phyloP scores from a whole-genome alignment of 2,113 vertebrate genomes.

The Ammodytes dubius region DNA sequence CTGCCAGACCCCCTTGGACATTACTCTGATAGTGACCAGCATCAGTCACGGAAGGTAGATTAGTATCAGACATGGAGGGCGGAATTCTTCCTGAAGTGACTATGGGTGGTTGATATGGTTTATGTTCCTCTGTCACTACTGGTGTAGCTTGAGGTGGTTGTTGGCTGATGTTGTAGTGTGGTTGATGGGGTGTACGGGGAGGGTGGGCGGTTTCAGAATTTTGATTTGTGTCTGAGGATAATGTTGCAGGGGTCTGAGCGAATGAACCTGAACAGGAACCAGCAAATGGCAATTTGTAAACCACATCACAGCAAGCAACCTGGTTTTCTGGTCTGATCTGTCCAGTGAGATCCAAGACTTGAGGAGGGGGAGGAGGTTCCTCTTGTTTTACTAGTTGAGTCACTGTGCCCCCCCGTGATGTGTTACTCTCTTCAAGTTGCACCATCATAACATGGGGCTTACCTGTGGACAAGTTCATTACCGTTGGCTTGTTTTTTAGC shows the following conservation, averaged over 20 bases:
- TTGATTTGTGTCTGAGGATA: slow-evolving; percentile 87
- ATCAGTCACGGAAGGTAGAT: slow-evolving; percentile 87
- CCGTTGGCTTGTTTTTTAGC: slow-evolving; percentile 89
- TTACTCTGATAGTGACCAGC: slow-evolving; percentile 88
- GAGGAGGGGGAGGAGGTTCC: slow-evolving; percentile 77
- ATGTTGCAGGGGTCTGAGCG: slow-evolving; percentile 86
- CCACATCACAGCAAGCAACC: slow-evolving; percentile 95
- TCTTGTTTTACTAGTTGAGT: slow-evolving; percentile 93
- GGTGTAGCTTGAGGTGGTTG: slow-evolving; percentile 83
- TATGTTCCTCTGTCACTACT: slow-evolving; percentile 86
- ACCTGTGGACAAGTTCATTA: slow-evolving; percentile 86
- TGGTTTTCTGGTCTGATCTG: slow-evolving; percentile 93
- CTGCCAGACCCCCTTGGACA: slow-evolving; percentile 88
- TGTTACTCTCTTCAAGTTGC: slow-evolving; percentile 90
- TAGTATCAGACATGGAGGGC: slow-evolving; percentile 96
- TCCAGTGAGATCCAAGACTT: slow-evolving; percentile 93
- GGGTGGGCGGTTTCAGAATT: slow-evolving; percentile 75
- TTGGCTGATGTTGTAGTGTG: slow-evolving; percentile 80
- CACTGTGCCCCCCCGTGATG: slow-evolving; percentile 83
- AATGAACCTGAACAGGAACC: slow-evolving; percentile 92
- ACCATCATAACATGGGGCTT: slow-evolving; percentile 96
- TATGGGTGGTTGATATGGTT: slow-evolving; percentile 81
- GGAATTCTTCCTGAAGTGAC: slow-evolving; percentile 88
- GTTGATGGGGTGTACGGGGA: slow-evolving; percentile 62
- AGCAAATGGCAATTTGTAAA: slow-evolving; percentile 96